Percentiles rank a stretch among this genome's conserved stretches.
phyloP scores from a whole-genome alignment of 2,113 vertebrate species.

The Sorex fumeus region DNA sequence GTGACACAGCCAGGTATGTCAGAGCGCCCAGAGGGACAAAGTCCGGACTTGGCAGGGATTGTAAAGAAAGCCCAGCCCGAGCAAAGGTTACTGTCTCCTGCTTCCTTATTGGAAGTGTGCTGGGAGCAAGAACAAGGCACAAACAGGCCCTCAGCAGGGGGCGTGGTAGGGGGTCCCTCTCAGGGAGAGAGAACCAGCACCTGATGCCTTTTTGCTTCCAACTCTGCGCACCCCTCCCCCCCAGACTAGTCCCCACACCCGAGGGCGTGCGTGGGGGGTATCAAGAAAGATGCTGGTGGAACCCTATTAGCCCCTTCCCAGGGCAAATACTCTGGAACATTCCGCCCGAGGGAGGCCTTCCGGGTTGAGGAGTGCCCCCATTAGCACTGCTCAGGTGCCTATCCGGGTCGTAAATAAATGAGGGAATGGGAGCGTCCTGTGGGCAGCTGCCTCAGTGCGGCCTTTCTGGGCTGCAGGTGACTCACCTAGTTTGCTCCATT shows the following conservation, averaged over 20 bases:
- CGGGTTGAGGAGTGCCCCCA: background rate
- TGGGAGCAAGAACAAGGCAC: background rate
- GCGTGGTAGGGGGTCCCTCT: too few relatives aligned
- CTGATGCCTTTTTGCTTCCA: background rate
- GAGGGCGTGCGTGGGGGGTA: background rate
- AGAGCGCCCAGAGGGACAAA: background rate
- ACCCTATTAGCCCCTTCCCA: background rate
- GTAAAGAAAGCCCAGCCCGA: background rate
- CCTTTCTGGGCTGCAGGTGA: background rate
- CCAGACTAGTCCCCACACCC: background rate
- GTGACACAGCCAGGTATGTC: background rate
- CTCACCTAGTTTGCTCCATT: background rate
- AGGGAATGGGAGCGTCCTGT: too few relatives aligned
- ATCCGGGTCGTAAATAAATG: too few relatives aligned
- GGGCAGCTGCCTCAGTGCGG: too few relatives aligned
- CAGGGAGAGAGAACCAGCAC: background rate
- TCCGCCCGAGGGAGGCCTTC: background rate
- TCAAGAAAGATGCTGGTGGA: background rate
- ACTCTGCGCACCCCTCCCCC: background rate
- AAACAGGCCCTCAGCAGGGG: background rate
- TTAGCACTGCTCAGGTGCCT: too few relatives aligned
- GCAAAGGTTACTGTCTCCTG: background rate
- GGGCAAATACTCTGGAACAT: background rate
- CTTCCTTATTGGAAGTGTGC: background rate
- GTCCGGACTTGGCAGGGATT: background rate